Conservation (phyloP, 2,888 invertebrate genomes). For the Melolontha melolontha region DNA sequence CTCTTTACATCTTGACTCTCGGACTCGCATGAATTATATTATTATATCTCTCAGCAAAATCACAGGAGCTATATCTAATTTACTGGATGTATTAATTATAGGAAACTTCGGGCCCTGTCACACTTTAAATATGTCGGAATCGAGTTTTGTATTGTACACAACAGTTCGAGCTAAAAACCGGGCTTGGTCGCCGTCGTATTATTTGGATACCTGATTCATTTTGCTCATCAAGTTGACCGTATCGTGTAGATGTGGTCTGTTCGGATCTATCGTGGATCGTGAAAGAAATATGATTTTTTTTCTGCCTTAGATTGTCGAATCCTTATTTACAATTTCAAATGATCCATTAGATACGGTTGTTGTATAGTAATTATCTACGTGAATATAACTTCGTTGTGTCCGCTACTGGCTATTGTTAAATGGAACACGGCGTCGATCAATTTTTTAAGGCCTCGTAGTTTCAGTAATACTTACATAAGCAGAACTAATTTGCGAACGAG, state of each 20-base stretch:
- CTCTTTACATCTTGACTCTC: constrained; percentile 38
- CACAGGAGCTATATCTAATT: constrained; percentile 64
- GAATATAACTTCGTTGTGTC: background rate
- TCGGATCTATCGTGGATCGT: constrained; percentile 29
- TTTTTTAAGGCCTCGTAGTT: too few species aligned
- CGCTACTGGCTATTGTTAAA: too few species aligned
- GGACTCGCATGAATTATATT: constrained; percentile 61
- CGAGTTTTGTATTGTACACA: constrained; percentile 24
- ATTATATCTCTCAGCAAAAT: constrained; percentile 64
- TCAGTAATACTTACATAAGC: too few species aligned
- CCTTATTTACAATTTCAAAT: constrained; percentile 33
- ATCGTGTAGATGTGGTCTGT: background rate
- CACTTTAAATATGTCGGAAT: constrained; percentile 39
- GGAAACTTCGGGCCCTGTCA: constrained; percentile 56
- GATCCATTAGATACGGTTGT: constrained; percentile 38
- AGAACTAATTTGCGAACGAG: too few species aligned
- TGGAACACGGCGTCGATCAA: too few species aligned
- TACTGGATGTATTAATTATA: constrained; percentile 63
- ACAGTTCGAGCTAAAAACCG: too few species aligned
- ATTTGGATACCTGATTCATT: constrained; percentile 23
- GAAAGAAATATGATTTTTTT: constrained; percentile 40
- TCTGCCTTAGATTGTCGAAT: constrained; percentile 1
- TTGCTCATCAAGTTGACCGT: constrained; percentile 2
- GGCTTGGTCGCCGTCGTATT: too few species aligned
- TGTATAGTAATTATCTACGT: constrained; percentile 28